These are phyloP conservation scores for Morpho deidamia DNA, from an alignment of 2,888 invertebrate genomes.

Conservation along the genomic window DNA sequence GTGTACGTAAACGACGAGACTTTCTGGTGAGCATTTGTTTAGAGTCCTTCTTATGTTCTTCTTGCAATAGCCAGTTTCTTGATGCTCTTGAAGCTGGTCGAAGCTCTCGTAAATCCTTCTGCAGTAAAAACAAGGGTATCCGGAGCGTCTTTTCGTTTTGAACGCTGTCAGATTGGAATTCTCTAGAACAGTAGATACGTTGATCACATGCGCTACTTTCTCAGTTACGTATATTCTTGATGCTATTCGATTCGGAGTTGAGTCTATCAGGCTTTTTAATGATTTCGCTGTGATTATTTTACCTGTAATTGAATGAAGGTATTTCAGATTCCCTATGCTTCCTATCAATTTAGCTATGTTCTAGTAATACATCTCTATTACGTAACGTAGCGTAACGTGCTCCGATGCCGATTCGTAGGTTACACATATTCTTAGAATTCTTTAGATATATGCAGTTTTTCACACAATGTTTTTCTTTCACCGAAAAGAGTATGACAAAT, in stretches of 20 bases:
- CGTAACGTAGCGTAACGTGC: no score
- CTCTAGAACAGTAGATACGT: slow-evolving; percentile 43
- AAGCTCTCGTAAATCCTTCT: slow-evolving; percentile 42
- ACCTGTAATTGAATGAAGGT: slow-evolving; percentile 32
- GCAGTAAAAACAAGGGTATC: slow-evolving; percentile 60
- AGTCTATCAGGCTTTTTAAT: slow-evolving; percentile 31
- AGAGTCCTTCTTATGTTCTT: slow-evolving; percentile 36
- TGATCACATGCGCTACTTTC: slow-evolving; percentile 45
- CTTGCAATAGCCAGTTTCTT: slow-evolving; percentile 34
- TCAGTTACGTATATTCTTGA: slow-evolving; percentile 38
- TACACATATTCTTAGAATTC: no score
- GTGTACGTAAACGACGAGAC: slow-evolving; percentile 52
- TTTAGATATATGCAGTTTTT: no score
- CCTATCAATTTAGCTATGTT: no score
- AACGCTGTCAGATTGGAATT: slow-evolving; percentile 52
- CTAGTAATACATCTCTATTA: no score
- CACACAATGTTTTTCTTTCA: no score
- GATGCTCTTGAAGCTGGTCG: slow-evolving; percentile 39
- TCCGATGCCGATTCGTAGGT: no score
- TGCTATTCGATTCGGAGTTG: slow-evolving; percentile 5
- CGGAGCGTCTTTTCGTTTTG: slow-evolving; percentile 44
- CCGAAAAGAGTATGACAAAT: no score
- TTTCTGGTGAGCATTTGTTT: slow-evolving; percentile 42
- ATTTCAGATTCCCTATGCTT: no score
- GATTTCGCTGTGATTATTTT: slow-evolving; percentile 34